Evolutionary conservation across 2,113 vertebrate genomes (phyloP), one percentile per base, ranked within the genome.

Genomic region (Trachemys scripta): DNA sequence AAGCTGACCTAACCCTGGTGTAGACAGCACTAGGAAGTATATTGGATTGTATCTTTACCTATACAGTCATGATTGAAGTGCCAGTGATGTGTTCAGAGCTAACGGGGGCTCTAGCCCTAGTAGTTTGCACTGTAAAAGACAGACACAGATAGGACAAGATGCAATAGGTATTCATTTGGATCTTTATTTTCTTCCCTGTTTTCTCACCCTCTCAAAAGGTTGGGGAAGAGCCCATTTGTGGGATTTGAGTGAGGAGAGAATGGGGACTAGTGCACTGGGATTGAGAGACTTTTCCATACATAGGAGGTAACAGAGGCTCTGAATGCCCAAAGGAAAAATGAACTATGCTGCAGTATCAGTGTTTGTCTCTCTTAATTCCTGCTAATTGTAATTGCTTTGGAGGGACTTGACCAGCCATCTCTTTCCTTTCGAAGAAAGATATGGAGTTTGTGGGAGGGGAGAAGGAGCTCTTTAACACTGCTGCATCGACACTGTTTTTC

Each of bases 401-500:
- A 69, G 62, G 4, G 31, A n/a, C 62, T 69, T 1, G 20, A 1
- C 50, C 38, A 7, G 81, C 92, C 49, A 24, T 11, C 25, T 1
- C 35, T 11, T 82, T 50, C 10, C 3, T 81, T 54, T 29, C 6
- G 31, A 69, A 69, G 62, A 6, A 22, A 31, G 82, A 1, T 22
- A 0, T 3, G 0, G 35, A 31, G 81, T 53, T 1, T 38, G 89
- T 45, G 82, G 88, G 84, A n/a, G 87, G 90, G 80, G n/a, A 80
- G 13, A 5, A 1, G 45, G 81, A 1, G 7, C 12, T 5, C 27
- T 57, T 51, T 45, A 47, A 94, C 91, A 90, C 92, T 94, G 69
- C 6, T 87, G 49, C 49, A 96, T 92, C 96, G 94, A 93, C 92
- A 81, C 90, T 84, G 5, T 12, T 80, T 3, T 91, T 96, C 92